phyloP scores from a whole-genome alignment of 2,797 vertebrate genomes.

The Smutsia gigantea region DNA sequence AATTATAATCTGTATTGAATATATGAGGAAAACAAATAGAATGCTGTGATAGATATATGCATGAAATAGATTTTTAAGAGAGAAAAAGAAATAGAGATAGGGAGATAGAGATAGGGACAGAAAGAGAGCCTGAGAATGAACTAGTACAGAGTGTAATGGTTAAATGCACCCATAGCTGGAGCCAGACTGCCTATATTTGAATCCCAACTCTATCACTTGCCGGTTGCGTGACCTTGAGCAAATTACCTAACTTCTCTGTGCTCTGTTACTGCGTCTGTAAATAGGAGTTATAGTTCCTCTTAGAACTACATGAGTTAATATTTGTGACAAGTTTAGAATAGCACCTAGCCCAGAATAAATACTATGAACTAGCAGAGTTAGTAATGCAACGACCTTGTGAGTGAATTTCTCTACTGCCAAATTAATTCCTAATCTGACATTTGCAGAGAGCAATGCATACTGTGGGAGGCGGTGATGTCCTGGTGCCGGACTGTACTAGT shows the following conservation, averaged over 20 bases:
- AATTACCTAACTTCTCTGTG: neutral
- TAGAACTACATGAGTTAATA: neutral
- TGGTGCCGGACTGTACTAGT: neutral
- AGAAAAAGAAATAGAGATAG: neutral
- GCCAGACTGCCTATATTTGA: neutral
- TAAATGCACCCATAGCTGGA: neutral
- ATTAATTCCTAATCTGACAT: neutral
- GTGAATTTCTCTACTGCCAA: neutral
- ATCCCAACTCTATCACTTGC: neutral
- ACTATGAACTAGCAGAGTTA: neutral
- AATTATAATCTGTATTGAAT: neutral
- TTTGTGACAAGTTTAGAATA: neutral
- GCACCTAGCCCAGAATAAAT: neutral
- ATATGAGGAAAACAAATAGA: neutral
- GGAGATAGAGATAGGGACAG: no score
- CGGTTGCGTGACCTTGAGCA: neutral
- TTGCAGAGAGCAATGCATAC: neutral
- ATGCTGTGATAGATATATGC: neutral
- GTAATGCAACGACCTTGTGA: neutral
- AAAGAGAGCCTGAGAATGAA: neutral
- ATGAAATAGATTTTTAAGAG: neutral
- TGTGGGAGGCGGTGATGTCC: no score
- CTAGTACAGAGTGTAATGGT: neutral
- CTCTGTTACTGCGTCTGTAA: neutral
- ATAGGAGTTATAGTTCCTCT: neutral